Evolutionary conservation across 1,140 invertebrate species (phyloP).

Genomic region (Brachionus calyciflorus): DNA sequence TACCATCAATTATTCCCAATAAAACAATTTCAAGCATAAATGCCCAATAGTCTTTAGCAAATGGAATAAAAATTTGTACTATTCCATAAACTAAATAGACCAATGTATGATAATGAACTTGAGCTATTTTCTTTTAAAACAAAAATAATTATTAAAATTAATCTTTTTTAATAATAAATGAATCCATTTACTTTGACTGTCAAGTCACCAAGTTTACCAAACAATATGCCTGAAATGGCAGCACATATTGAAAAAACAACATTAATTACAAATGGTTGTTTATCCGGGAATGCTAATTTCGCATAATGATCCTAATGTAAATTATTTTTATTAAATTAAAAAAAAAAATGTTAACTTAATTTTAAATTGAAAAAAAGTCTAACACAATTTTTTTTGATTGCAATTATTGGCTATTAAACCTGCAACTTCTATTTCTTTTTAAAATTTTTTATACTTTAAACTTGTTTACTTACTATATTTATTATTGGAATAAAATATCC

Average conservation of each 20-base stretch:
- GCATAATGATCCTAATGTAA: slow-evolving; percentile 18
- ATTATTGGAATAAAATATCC: slow-evolving; percentile 38
- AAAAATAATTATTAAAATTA: not conserved
- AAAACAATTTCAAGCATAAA: slow-evolving; percentile 4
- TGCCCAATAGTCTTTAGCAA: not conserved
- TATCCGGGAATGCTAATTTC: slow-evolving; percentile 15
- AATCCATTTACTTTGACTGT: not conserved
- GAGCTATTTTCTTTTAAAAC: slow-evolving; percentile 22
- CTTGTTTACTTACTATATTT: slow-evolving; percentile 38
- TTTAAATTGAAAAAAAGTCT: no score
- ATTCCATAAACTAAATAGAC: slow-evolving; percentile 29
- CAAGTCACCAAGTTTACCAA: slow-evolving; percentile 15
- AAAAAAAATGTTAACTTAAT: no score
- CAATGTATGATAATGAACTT: slow-evolving; percentile 40
- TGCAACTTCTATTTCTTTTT: no score
- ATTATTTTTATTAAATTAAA: not conserved
- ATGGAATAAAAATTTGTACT: slow-evolving; percentile 17
- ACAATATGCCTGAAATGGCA: not conserved
- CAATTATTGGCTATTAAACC: no score
- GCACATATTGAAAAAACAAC: not conserved
- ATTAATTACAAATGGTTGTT: not conserved
- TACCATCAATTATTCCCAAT: slow-evolving; percentile 17
- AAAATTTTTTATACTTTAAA: no score
- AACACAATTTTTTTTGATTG: no score
- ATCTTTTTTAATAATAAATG: not conserved